These are phyloP conservation scores for Hemicentrotus pulcherrimus DNA, from an alignment of 35 echinoderm and acorn worm species.

Conservation along the genomic window DNA sequence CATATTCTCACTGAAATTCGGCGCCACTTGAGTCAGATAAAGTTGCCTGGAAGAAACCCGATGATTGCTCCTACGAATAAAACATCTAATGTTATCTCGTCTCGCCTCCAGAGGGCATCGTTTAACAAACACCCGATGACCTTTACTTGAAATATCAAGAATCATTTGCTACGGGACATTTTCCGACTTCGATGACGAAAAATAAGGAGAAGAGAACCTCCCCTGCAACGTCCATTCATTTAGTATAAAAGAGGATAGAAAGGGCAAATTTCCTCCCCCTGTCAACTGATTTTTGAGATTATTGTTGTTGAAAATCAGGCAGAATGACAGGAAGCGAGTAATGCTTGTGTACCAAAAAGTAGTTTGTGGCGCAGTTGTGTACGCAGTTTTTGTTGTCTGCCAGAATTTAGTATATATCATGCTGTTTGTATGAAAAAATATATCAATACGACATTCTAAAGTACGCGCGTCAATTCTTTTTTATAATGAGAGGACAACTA, in stretches of 20 bases:
- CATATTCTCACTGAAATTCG: neutral
- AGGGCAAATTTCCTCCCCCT: neutral
- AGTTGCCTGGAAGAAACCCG: neutral
- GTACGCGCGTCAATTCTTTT: too few species aligned
- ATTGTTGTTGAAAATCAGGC: too few species aligned
- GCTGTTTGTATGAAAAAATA: too few species aligned
- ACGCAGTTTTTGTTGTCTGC: too few species aligned
- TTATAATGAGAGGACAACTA: too few species aligned
- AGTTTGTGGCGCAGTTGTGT: too few species aligned
- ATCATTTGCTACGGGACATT: neutral
- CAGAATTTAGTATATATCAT: too few species aligned
- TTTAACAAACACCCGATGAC: neutral
- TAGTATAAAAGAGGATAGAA: neutral
- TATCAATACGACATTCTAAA: too few species aligned
- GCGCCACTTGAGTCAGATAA: neutral
- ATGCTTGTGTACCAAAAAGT: too few species aligned
- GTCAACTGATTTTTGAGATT: too few species aligned
- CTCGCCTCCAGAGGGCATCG: neutral
- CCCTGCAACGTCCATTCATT: neutral
- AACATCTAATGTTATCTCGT: neutral
- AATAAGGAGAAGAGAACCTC: neutral
- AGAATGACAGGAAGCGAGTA: too few species aligned
- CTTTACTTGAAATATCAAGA: neutral
- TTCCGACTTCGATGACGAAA: neutral
- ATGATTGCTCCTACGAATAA: neutral